Percentiles rank a stretch among this genome's conserved stretches.
Conservation (phyloP, 2,113 vertebrate species). For the Lethenteron reissneri region DNA sequence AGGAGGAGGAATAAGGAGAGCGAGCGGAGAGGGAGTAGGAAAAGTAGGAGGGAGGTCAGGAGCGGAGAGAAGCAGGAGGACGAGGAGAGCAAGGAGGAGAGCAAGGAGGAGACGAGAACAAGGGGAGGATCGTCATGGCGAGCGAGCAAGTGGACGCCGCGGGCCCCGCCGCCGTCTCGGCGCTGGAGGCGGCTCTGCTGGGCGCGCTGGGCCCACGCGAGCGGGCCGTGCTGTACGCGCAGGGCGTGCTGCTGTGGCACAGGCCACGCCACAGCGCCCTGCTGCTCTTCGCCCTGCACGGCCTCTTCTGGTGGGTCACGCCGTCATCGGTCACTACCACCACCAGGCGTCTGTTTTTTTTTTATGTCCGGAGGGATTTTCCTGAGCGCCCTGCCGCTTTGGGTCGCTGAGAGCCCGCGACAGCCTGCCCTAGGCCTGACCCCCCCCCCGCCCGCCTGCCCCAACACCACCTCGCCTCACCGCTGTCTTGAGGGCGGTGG, state of each 20-base stretch:
- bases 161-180: not conserved
- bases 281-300: conserved; percentile 6
- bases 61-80: not conserved
- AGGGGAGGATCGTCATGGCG: not conserved
- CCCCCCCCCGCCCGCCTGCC: too few relatives aligned
- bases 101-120: not conserved
- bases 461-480: too few relatives aligned
- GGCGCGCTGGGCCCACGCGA: not conserved
- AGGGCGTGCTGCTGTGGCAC: conserved; percentile 1
- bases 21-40: not conserved
- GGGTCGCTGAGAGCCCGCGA: too few relatives aligned
- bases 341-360: too few relatives aligned
- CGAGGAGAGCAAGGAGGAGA: not conserved
- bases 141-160: not conserved
- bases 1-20: not conserved
- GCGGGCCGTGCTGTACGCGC: not conserved
- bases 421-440: too few relatives aligned
- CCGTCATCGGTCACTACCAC: too few relatives aligned
- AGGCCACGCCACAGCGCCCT: not conserved
- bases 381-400: too few relatives aligned
- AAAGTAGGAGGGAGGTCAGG: not conserved
- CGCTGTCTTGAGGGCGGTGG: too few relatives aligned
- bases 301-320: conserved; percentile 3
- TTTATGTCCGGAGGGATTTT: too few relatives aligned
- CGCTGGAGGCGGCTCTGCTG: not conserved